Evolutionary conservation across 2,797 vertebrate species (phyloP).

Genomic region (Melanotaenia pygmaea): DNA sequence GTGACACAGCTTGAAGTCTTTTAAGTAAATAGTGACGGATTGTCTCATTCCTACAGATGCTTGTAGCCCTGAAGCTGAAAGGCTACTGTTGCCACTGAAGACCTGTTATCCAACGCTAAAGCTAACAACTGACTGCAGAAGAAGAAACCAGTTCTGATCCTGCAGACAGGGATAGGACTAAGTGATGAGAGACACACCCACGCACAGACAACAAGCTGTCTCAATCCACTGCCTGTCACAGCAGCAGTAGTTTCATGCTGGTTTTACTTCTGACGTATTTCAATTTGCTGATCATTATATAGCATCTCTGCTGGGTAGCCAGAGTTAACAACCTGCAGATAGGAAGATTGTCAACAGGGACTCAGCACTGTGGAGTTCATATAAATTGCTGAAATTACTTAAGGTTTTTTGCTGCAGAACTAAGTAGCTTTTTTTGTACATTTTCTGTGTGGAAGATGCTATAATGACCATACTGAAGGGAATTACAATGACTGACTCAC

Average conservation of each 20-base stretch:
- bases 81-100: constrained; percentile 31
- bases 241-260: constrained; percentile 47
- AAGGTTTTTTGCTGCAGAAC: constrained; percentile 8
- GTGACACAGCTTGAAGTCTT: constrained; percentile 37
- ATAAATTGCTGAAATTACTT: constrained; percentile 27
- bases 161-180: constrained; percentile 16
- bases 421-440: constrained; percentile 16
- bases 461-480: neutral
- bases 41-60: constrained; percentile 30
- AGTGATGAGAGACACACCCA: constrained; percentile 43
- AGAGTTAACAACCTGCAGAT: constrained; percentile 47
- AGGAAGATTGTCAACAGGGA: constrained; percentile 10
- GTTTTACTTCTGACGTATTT: constrained; percentile 52
- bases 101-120: constrained; percentile 55
- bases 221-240: constrained; percentile 47
- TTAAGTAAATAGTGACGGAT: constrained; percentile 52
- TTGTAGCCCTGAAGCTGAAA: constrained; percentile 39
- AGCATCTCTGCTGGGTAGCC: constrained; percentile 45
- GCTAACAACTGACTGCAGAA: constrained; percentile 25
- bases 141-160: constrained; percentile 33
- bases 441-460: constrained; percentile 8
- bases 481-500: neutral
- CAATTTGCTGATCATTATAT: constrained; percentile 54
- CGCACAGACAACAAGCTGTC: constrained; percentile 48
- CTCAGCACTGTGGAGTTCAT: constrained; percentile 5